phyloP scores from a whole-genome alignment of 92 coral and sea anemone genomes.

The Porites cylindrica region DNA sequence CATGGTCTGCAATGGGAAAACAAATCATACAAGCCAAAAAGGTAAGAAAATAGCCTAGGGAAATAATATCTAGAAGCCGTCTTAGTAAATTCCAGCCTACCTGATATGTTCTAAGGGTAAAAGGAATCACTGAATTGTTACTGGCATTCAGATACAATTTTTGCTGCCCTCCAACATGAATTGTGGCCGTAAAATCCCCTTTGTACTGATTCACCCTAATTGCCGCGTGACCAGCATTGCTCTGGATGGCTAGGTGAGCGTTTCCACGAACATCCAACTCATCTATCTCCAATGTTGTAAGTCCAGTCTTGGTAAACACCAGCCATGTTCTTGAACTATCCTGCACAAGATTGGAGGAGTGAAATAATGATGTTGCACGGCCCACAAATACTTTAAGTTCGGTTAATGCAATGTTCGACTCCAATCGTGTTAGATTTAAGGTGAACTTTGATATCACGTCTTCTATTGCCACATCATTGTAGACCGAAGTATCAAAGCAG shows the following conservation, averaged over 20 bases:
- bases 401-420: slow-evolving; percentile 69
- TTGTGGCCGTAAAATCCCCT: slow-evolving; percentile 90
- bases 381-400: slow-evolving; percentile 85
- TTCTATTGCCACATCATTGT: slow-evolving; percentile 70
- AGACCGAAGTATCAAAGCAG: slow-evolving; percentile 89
- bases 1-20: too few relatives aligned
- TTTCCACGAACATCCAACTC: slow-evolving; percentile 85
- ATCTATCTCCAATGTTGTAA: slow-evolving; percentile 76
- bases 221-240: slow-evolving; percentile 54
- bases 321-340: slow-evolving; percentile 97
- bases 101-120: slow-evolving; percentile 91
- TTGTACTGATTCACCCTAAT: slow-evolving; percentile 72
- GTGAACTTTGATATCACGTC: slow-evolving; percentile 60
- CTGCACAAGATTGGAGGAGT: slow-evolving; percentile 61
- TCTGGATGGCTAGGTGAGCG: slow-evolving; percentile 88
- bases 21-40: too few relatives aligned
- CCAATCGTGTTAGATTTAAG: slow-evolving; percentile 69
- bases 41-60: too few relatives aligned
- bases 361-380: slow-evolving; percentile 73
- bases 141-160: slow-evolving; percentile 62
- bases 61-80: too few relatives aligned
- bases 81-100: slow-evolving; percentile 7
- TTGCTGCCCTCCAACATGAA: slow-evolving; percentile 88
- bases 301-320: slow-evolving; percentile 56
- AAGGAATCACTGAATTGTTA: slow-evolving; percentile 82